Evolutionary conservation across 2,888 invertebrate species (phyloP).

Genomic region (Teleiodes luculella): DNA sequence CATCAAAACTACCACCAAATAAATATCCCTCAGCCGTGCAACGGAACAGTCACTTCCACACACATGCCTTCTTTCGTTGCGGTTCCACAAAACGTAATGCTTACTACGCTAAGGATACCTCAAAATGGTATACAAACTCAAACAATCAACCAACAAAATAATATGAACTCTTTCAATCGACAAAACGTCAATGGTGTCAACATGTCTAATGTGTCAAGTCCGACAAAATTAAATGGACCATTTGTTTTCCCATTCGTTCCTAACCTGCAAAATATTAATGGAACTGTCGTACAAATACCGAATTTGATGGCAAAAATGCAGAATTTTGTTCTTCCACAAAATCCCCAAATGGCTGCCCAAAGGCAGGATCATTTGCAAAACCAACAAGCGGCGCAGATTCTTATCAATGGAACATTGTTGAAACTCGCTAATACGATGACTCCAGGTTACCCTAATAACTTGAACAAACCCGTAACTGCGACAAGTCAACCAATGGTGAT

Average conservation of each 20-base stretch:
- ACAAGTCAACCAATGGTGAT: constrained; percentile 59
- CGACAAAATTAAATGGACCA: constrained; percentile 70
- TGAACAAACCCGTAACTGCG: constrained; percentile 59
- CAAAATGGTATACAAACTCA: constrained; percentile 65
- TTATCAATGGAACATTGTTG: constrained; percentile 73
- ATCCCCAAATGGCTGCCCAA: constrained; percentile 52
- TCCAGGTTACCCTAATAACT: constrained; percentile 50
- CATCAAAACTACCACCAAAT: constrained; percentile 68
- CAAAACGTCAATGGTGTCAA: constrained; percentile 48
- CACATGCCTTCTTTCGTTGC: constrained; percentile 69
- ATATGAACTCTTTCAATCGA: constrained; percentile 58
- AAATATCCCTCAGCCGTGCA: constrained; percentile 62
- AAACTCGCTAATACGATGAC: constrained; percentile 66
- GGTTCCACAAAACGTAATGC: constrained; percentile 76
- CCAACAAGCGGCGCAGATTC: constrained; percentile 67
- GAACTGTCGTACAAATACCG: constrained; percentile 80
- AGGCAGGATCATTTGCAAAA: constrained; percentile 66
- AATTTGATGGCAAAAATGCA: constrained; percentile 79
- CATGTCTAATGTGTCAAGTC: constrained; percentile 49
- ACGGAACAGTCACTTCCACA: constrained; percentile 59
- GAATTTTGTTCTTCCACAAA: constrained; percentile 71
- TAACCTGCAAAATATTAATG: constrained; percentile 80
- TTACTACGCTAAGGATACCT: constrained; percentile 78
- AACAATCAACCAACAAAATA: constrained; percentile 58
- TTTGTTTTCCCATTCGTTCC: constrained; percentile 81